Evolutionary conservation across 1,140 invertebrate genomes (phyloP).

Genomic region (Lethocerus indicus): DNA sequence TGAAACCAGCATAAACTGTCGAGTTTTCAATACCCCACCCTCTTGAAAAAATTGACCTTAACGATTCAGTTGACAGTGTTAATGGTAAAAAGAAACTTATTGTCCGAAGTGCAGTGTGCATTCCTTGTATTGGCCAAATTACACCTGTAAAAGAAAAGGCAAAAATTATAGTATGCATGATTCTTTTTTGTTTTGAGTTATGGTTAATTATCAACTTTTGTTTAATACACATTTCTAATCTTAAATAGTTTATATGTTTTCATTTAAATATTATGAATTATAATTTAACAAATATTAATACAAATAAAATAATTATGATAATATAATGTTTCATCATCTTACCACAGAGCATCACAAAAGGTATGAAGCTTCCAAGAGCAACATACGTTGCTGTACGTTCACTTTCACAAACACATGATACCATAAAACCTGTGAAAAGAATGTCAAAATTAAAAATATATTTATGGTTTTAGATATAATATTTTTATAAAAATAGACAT

Average conservation of each 20-base stretch:
- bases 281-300: constrained; percentile 11
- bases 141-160: constrained; percentile 35
- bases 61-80: constrained; percentile 76
- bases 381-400: constrained; percentile 89
- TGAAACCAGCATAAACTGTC: constrained; percentile 75
- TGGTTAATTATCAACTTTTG: neutral
- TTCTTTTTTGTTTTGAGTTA: neutral
- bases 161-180: neutral
- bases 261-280: constrained; percentile 3
- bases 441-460: neutral
- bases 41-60: constrained; percentile 73
- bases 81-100: constrained; percentile 72
- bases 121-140: constrained; percentile 77
- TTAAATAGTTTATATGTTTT: neutral
- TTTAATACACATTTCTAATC: neutral
- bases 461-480: neutral
- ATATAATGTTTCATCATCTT: too few species aligned
- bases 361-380: constrained; percentile 87
- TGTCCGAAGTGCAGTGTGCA: constrained; percentile 63
- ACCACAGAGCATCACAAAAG: constrained; percentile 72
- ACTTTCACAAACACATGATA: constrained; percentile 78
- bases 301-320: neutral
- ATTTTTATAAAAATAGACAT: neutral
- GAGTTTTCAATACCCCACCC: constrained; percentile 70
- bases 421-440: constrained; percentile 51